Evolutionary conservation across 2,888 invertebrate genomes (phyloP), one percentile per base, ranked within the genome.

Genomic region (Apantesis nais): DNA sequence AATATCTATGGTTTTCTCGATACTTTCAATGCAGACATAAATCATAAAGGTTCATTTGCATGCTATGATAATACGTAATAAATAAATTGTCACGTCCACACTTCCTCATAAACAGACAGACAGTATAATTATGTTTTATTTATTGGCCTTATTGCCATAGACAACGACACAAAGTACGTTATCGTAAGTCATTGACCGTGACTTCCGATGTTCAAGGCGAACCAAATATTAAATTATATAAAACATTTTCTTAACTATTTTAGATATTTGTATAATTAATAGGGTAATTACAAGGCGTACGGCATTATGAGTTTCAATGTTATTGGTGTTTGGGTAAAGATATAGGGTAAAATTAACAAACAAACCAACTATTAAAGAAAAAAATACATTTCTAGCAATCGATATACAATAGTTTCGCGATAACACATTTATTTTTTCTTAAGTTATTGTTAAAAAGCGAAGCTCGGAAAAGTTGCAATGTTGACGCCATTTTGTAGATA

Each of bases 131-230:
- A 73, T 41, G 61, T 73, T 71, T 41, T 55, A 63, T 70, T 29
- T 61, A 64, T 64, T 29, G 44, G 39, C 67, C 68, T 72, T 63
- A 65, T 66, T 55, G 55, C 48, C 69, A 72, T 72, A 77, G 77
- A 60, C 44, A 55, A 66, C 31, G 9, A 22, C 67, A 25, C n/a
- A 34, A n/a, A 48, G 72, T 78, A 75, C 73, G 29, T 79, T 87
- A 87, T 88, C 86, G 71, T 61, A 76, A 78, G 88, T 86, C 87
- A 87, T 84, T 77, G 88, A 83, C 88, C 88, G 81, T 83, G 82
- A 83, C 87, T 88, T 88, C 88, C 88, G 85, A 79, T 73, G 78
- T 77, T 78, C 81, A 85, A 85, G 81, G 85, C 83, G 75, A 83
- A 71, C 71, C 74, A 80, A 74, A 78, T 75, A 78, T 74, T 72